Evolutionary conservation across 2,888 invertebrate species (phyloP), one percentile per base, ranked within the genome.

Genomic region (Amblyjoppa fuscipennis): DNA sequence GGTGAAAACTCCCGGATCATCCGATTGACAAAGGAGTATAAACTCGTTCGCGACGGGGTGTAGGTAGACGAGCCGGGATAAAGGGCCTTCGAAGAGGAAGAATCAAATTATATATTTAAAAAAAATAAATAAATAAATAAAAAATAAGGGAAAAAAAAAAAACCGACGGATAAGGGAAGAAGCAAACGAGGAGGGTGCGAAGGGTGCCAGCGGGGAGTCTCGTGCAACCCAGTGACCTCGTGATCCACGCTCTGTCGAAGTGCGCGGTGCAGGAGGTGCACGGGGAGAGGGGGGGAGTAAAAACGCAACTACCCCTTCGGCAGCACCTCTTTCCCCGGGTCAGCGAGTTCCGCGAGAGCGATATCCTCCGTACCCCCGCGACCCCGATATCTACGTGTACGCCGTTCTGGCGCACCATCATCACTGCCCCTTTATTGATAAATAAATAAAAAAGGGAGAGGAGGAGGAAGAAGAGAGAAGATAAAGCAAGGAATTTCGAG

Each of bases 181-280:
- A 49, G 79, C 74, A 31, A 51, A 71, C 71, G 41, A 53, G 80
- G 34, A 73, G 84, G 66, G 38, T 28, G 71, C 75, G 81, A 75
- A 79, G 83, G 76, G 68, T 59, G 71, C 41, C 45, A 66, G 76
- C 80, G 80, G 75, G 56, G 70, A 83, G 83, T 85, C 83, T 85
- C 85, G 85, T 85, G 85, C 83, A 87, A 85, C 87, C 87, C 87
- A 87, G 86, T 87, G 87, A 87, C 87, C 87, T 87, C 86, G 86
- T 87, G 84, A 84, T 86, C 84, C 84, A 74, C 86, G 83, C 81
- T 83, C 79, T 70, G 82, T 82, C 75, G 73, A 87, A 79, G 85
- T 84, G 85, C 76, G 83, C 83, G 85, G 75, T 77, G 83, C 76
- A 77, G 64, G 45, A 56, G 45, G 76, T 49, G 78, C 70, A 51